Evolutionary conservation across 2,888 invertebrate species (phyloP), one percentile per base, ranked within the genome.

Genomic region (Drosophila multiciliata): DNA sequence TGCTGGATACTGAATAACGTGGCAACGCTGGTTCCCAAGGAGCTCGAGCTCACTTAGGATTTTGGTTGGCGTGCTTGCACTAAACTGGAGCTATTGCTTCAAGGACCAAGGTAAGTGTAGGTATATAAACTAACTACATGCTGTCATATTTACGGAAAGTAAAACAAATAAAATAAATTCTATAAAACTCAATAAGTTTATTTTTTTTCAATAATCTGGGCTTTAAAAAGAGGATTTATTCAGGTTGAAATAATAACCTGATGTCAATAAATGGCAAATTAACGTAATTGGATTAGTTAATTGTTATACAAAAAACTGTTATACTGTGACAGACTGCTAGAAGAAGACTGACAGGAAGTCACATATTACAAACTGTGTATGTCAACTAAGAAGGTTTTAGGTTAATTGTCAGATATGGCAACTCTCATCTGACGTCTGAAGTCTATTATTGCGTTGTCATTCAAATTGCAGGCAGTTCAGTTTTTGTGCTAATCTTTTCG

Each of bases 61-160:
- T 62, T 75, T 55, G 72, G 36, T 75, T 71, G 80, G 72, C 63
- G 62, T 45, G 45, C 23, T 55, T 65, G 32, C 50, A 68, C 64
- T 54, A 29, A 68, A 42, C 65, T 63, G 65, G 58, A 60, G 75
- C 66, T 29, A 53, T 64, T 62, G 61, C 40, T 66, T 61, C 42
- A 61, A 48, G 32, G 12, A n/a, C 29, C 32, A 55, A 83, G 82
- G 82, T 83, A 83, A 83, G 82, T 83, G 38, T 36, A 66, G 81
- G 78, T 80, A 66, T 67, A 58, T 58, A 65, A 50, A 23, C n/a
- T 40, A 66, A 38, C 17, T 33, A 50, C 9, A 53, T 33, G 36
- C 32, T 36, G 48, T 26, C 9, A 23, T 60, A 38, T 38, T 59
- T 6, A 59, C 26, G 1, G 15, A 54, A 33, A 57, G 17, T 53